Base-by-base conservation (phyloP, 2,888 invertebrate genomes). In the Meta bourneti region DNA sequence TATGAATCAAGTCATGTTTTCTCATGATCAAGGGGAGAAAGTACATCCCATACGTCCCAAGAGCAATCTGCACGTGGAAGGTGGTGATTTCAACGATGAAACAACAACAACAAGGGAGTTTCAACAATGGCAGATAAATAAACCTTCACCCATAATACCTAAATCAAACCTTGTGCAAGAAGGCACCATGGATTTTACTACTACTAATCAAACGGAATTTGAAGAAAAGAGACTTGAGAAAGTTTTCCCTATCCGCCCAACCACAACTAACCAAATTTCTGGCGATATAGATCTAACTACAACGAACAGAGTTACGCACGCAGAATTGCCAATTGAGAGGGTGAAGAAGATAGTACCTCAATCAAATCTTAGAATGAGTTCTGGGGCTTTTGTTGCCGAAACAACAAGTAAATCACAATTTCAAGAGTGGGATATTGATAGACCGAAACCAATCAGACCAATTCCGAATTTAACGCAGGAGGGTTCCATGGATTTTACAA, bases 111-210 rank as follows among this genome's bases (percentile, higher is more conserved):
- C 71, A n/a, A 85, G 86, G 19, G 92, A 89, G 61, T 92, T 86
- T 69, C 85, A 92, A 20, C 85, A 72, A 7, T 86, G 89, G 92
- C n/a, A 85, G 77, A 51, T 92, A 54, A 52, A 89, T n/a, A 85
- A 71, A 72, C 92, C 92, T 8, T 52, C 72, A 4, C 85, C 85
- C 11, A 86, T 92, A 34, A 51, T 72, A 20, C 93, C 90, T 5
- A 89, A 69, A 74, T 93, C 92, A 61, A 91, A 92, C 77, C 84
- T 93, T 0, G 79, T 51, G 11, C 89, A 93, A 52, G 93, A 93
- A 83, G 93, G 93, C 16, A 13, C 75, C 61, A 93, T 91, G 74
- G 91, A 91, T 81, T 91, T 93, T 54, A 91, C 78, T 7, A 93
- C 93, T 48, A 91, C 91, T 16, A 85, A 80, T 77, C 54, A 74